phyloP scores from a whole-genome alignment of 2,113 vertebrate genomes.

The Python bivittatus region DNA sequence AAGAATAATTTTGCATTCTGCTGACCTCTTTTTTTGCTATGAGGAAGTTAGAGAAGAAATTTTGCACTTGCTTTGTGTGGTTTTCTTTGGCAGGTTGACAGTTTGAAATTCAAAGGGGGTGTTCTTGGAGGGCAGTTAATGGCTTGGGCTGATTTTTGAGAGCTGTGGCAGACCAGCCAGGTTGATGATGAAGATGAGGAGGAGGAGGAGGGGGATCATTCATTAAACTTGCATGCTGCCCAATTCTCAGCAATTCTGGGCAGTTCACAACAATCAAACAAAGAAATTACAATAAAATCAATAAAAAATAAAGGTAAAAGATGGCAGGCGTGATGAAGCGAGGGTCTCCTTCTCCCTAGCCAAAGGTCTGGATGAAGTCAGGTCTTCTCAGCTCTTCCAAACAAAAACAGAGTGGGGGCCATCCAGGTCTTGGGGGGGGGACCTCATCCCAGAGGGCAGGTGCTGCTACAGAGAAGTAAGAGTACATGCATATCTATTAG shows the following conservation, averaged over 20 bases:
- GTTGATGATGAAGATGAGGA: neutral
- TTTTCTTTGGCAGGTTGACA: neutral
- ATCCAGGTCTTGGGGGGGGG: too few relatives aligned
- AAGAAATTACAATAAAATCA: neutral
- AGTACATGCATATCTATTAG: neutral
- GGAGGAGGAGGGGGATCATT: too few relatives aligned
- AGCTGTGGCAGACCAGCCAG: neutral
- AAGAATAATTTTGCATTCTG: neutral
- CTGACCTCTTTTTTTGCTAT: neutral
- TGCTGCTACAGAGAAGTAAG: too few relatives aligned
- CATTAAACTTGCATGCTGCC: neutral
- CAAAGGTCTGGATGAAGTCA: neutral
- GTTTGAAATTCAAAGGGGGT: neutral
- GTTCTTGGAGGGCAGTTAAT: neutral
- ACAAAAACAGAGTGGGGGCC: neutral
- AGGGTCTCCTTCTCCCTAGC: neutral
- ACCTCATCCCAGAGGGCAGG: too few relatives aligned
- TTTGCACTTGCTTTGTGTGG: neutral
- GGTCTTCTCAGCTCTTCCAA: neutral
- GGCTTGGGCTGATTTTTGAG: neutral
- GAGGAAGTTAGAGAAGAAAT: neutral
- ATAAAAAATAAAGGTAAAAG: neutral
- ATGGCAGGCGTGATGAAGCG: neutral
- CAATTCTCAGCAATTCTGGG: neutral
- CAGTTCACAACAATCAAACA: too few relatives aligned